Evolutionary conservation across 2,888 invertebrate species (phyloP).

Genomic region (Cyclophora punctaria): DNA sequence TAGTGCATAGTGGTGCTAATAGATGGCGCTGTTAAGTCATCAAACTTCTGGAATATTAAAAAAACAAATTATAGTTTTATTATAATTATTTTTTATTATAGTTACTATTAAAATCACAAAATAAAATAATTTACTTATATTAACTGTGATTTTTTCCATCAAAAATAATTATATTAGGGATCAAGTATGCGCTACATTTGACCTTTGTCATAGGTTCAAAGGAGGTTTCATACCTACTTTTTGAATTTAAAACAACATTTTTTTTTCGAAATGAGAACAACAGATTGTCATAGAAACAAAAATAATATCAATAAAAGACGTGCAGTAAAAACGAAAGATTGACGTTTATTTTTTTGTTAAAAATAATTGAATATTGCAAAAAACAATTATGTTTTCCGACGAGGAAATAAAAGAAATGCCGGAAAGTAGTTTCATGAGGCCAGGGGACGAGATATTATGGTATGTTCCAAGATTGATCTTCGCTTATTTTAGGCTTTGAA

Average conservation of each 20-base stretch:
- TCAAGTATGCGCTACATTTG: neutral
- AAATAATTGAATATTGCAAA: constrained; percentile 67
- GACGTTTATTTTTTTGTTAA: constrained; percentile 51
- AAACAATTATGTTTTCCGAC: constrained; percentile 69
- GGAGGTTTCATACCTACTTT: constrained; percentile 27
- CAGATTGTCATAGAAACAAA: constrained; percentile 50
- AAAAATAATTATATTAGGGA: too few relatives aligned
- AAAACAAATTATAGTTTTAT: too few relatives aligned
- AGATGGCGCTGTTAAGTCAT: constrained; percentile 6
- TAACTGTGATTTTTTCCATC: too few relatives aligned
- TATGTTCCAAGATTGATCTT: constrained; percentile 33
- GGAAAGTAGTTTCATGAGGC: constrained; percentile 54
- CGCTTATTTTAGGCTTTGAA: constrained; percentile 24
- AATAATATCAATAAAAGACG: constrained; percentile 39
- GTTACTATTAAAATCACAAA: too few relatives aligned
- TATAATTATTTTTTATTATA: too few relatives aligned
- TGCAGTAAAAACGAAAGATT: constrained; percentile 47
- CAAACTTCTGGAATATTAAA: too few relatives aligned
- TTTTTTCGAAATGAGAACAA: constrained; percentile 31
- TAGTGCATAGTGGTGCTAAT: constrained; percentile 5
- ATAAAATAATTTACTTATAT: too few relatives aligned
- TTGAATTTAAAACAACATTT: too few relatives aligned
- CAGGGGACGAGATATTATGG: constrained; percentile 68
- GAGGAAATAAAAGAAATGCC: constrained; percentile 66
- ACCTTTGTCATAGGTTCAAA: constrained; percentile 32